Percentiles rank a stretch among this genome's conserved stretches.
Evolutionary conservation across 1,140 invertebrate genomes (phyloP).

Genomic region (Hydropsyche tenuis): DNA sequence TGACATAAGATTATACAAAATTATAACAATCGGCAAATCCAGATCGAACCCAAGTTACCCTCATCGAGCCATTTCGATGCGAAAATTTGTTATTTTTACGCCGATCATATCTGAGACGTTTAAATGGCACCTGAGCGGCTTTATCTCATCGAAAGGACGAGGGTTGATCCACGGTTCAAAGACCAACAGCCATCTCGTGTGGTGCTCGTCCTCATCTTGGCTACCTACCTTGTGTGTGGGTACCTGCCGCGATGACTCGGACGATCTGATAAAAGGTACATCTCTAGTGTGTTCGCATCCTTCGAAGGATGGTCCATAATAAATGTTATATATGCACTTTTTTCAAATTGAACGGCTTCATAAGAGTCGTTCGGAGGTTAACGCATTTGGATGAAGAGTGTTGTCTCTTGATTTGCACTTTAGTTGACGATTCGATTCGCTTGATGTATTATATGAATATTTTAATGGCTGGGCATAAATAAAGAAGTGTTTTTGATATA

Average conservation of each 20-base stretch:
- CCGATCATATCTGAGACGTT: slow-evolving; percentile 19
- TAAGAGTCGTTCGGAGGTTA: no score
- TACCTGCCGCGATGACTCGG: slow-evolving; percentile 21
- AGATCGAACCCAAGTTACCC: no score
- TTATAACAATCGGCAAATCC: no score
- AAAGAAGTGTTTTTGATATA: no score
- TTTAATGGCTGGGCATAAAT: no score
- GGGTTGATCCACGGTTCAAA: slow-evolving; percentile 16
- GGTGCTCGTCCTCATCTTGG: neutral
- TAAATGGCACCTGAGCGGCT: slow-evolving; percentile 13
- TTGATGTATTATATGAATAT: no score
- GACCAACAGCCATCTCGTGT: slow-evolving; percentile 10
- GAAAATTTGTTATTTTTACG: slow-evolving; percentile 16
- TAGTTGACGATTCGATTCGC: no score
- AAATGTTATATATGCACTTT: neutral
- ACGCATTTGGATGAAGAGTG: no score
- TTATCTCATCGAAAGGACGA: slow-evolving; percentile 15
- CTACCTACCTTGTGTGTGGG: neutral
- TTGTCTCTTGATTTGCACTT: no score
- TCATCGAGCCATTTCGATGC: neutral
- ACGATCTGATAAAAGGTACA: slow-evolving; percentile 14
- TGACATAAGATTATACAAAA: no score
- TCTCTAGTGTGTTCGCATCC: neutral
- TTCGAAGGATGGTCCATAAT: neutral
- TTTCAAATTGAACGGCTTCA: slow-evolving; percentile 5